Conservation (phyloP, 2,888 invertebrate species). For the Congeria kusceri region DNA sequence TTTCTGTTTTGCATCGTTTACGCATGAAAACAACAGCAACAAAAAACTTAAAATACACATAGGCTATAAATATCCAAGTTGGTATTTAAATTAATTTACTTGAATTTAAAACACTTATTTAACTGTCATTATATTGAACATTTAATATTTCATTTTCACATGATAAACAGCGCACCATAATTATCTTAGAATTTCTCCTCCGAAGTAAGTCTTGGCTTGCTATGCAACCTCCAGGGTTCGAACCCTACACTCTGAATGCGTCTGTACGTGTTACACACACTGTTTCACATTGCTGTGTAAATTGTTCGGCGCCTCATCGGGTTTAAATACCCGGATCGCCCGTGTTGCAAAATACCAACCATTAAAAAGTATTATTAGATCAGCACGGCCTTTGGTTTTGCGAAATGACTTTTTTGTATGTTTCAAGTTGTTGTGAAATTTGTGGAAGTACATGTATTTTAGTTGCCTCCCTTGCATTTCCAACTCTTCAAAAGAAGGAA, state of each 20-base stretch:
- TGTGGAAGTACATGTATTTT: neutral
- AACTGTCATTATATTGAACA: too few relatives aligned
- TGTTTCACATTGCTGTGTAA: slow-evolving; percentile 55
- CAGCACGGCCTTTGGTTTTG: too few relatives aligned
- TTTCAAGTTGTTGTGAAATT: slow-evolving; percentile 35
- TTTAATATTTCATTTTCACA: too few relatives aligned
- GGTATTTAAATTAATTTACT: too few relatives aligned
- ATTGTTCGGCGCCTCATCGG: neutral
- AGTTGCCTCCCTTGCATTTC: slow-evolving; percentile 15
- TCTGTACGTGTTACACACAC: slow-evolving; percentile 4
- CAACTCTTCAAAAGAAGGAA: neutral
- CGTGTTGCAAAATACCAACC: slow-evolving; percentile 40
- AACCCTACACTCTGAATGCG: slow-evolving; percentile 26
- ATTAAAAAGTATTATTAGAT: neutral
- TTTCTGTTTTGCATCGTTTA: too few relatives aligned
- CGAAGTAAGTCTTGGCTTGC: slow-evolving; percentile 49
- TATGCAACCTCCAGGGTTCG: slow-evolving; percentile 14
- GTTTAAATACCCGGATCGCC: slow-evolving; percentile 10
- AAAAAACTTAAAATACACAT: too few relatives aligned
- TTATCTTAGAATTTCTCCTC: slow-evolving; percentile 34
- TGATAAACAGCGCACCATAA: slow-evolving; percentile 38
- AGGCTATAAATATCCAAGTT: too few relatives aligned
- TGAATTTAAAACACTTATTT: too few relatives aligned
- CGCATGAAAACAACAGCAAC: too few relatives aligned
- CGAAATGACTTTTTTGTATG: slow-evolving; percentile 23